Evolutionary conservation across 2,113 vertebrate species (phyloP), one percentile per base, ranked within the genome.

Genomic region (Antennarius striatus): DNA sequence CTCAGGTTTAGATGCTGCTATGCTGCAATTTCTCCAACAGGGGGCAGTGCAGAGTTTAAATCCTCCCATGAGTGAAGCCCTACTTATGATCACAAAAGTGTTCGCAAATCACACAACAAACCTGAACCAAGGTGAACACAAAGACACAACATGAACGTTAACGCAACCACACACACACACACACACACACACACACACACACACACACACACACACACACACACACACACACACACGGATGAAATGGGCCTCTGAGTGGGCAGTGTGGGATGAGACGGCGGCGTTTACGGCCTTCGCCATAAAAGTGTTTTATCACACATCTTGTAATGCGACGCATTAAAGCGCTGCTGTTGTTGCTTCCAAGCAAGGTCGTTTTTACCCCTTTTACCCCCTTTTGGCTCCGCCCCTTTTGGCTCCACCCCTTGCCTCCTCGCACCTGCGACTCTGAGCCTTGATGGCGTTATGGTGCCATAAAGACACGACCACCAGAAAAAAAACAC

Each of bases 261-360:
- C 72, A 43, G 61, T 77, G 80, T 54, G 36, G 68, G 83, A 81
- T 78, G 82, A 80, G 79, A 71, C 81, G 67, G 32, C 70, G 63
- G 62, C 85, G 28, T 92, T 93, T 92, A 93, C 84, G 77, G 75
- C 88, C 74, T 72, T 71, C 80, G 77, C 71, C 89, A 92, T 93
- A 92, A 93, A 93, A 92, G 83, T 92, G 90, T 90, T 93, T 93
- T 93, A 93, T 92, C 87, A 90, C 92, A 81, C 78, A 89, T 86
- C 89, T 87, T 93, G 91, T 93, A 93, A 92, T 91, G 88, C 91
- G 83, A 81, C 90, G 85, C 92, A 92, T 93, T 92, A 93, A 36
- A 88, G 89, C 86, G 81, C 74, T 89, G 88, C 89, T 91, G 91
- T 91, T 92, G 90, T 92, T 92, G 89, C 90, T 91, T 88, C 82